Percentiles rank a stretch among this genome's conserved stretches.
These are phyloP conservation scores for Glaucomys volans DNA, from an alignment of 2,113 vertebrate genomes.

Conservation along the genomic window DNA sequence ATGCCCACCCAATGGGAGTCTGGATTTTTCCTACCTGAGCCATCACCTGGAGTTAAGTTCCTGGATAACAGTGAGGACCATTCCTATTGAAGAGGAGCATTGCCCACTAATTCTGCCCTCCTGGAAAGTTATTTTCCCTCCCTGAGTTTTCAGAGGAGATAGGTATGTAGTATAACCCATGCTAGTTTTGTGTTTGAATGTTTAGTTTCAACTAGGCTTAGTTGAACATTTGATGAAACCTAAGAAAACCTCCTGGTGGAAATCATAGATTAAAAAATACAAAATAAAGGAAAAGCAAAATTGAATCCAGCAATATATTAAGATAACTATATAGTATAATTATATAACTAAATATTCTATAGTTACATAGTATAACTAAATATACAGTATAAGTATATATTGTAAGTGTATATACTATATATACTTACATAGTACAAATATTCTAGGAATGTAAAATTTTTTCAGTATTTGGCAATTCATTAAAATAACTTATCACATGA, in stretches of 20 bases:
- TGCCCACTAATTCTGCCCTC: background rate
- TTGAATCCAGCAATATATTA: background rate
- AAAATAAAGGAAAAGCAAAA: constrained; percentile 13
- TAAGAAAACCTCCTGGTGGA: background rate
- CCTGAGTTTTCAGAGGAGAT: background rate
- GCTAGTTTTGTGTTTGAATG: background rate
- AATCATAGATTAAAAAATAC: background rate
- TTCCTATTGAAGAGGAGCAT: background rate
- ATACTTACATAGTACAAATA: background rate
- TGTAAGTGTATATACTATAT: too few relatives aligned
- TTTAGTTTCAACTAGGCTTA: background rate
- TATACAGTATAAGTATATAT: too few relatives aligned
- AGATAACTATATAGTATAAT: background rate
- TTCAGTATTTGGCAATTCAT: background rate
- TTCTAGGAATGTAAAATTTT: background rate
- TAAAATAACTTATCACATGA: background rate
- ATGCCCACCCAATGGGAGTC: background rate
- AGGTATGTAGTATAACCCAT: background rate
- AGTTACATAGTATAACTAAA: too few relatives aligned
- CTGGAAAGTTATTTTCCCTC: background rate
- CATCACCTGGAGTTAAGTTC: background rate
- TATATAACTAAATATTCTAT: too few relatives aligned
- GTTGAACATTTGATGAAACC: background rate
- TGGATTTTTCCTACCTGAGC: background rate
- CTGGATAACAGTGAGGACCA: background rate